A percentile compares a stretch with the other conserved stretches of the same genome.
phyloP scores from a whole-genome alignment of 2,797 vertebrate genomes.

The Hapalemur alaotrensis region DNA sequence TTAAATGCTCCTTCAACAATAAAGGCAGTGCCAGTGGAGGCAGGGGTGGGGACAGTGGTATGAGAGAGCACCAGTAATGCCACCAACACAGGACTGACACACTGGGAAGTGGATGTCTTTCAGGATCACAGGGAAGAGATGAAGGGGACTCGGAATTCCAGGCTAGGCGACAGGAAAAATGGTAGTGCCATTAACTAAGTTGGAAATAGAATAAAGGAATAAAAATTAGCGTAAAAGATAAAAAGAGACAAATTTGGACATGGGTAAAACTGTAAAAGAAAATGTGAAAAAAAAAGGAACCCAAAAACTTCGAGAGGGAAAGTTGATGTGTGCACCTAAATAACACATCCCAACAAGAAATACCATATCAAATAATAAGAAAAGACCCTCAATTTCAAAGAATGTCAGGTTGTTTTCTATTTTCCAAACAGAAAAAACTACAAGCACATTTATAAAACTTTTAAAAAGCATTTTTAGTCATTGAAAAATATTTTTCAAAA shows the following conservation, averaged over 20 bases:
- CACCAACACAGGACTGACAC: background rate
- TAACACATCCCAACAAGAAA: background rate
- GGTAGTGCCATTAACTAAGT: background rate
- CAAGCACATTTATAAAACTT: background rate
- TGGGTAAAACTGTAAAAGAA: background rate
- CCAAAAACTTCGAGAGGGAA: background rate
- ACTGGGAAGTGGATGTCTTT: background rate
- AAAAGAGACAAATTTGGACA: background rate
- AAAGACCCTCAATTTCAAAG: background rate
- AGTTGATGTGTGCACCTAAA: background rate
- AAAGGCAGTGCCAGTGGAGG: background rate
- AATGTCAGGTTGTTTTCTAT: background rate
- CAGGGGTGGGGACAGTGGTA: fast-evolving
- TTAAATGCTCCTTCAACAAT: background rate
- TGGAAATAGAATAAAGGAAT: background rate
- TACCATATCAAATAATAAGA: background rate
- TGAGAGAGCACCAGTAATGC: background rate
- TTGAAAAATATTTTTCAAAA: background rate
- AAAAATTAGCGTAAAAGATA: background rate
- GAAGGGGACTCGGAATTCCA: background rate
- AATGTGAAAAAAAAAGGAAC: background rate
- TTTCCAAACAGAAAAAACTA: background rate
- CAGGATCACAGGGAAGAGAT: background rate
- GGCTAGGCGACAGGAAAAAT: background rate
- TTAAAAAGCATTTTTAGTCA: background rate